Conservation (phyloP, 2,797 vertebrate genomes). For the Enteromius thamalakanensis region DNA sequence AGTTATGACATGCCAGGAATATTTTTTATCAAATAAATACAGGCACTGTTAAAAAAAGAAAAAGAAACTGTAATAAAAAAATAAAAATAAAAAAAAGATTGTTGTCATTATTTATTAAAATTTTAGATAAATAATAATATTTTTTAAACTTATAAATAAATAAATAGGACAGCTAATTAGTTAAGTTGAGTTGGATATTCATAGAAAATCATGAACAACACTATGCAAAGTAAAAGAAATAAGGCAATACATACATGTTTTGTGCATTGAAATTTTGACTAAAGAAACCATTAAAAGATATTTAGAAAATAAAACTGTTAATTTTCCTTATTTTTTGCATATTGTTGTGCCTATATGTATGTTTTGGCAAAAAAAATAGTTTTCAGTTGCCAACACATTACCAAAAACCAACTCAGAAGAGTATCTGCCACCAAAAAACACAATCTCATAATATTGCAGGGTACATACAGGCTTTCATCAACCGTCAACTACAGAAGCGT, state of each 20-base stretch:
- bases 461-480: background rate
- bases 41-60: background rate
- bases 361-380: background rate
- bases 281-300: background rate
- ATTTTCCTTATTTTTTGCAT: background rate
- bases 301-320: background rate
- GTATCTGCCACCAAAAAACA: background rate
- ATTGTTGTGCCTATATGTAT: background rate
- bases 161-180: background rate
- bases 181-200: background rate
- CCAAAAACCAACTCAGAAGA: background rate
- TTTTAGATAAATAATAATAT: background rate
- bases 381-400: background rate
- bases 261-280: background rate
- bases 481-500: background rate
- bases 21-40: background rate
- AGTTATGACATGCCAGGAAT: background rate
- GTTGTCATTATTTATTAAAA: background rate
- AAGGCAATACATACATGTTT: background rate
- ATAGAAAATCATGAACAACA: background rate
- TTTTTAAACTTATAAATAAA: background rate
- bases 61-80: background rate
- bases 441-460: background rate
- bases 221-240: background rate
- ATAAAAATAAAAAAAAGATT: background rate